Conservation (phyloP, 23 tunicate species). For the Trididemnum nubilum region DNA sequence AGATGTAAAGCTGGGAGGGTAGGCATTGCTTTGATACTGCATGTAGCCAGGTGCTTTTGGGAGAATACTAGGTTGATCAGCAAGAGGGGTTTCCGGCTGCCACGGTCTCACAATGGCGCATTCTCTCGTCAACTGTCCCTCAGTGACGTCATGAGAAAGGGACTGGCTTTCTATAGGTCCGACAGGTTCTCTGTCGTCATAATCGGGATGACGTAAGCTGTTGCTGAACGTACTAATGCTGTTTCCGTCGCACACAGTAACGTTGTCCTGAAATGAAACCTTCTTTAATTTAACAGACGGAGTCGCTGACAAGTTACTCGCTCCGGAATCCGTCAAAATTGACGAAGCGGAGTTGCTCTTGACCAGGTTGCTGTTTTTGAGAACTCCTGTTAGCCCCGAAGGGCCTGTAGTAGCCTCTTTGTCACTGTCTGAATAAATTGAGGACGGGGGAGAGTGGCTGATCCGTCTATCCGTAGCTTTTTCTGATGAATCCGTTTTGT, state of each 20-base stretch:
- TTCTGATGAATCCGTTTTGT: conserved; percentile 26
- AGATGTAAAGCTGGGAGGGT: neutral
- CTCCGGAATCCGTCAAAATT: conserved; percentile 64
- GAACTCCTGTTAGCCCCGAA: conserved; percentile 34
- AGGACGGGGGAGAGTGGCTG: neutral
- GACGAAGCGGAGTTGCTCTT: conserved; percentile 67
- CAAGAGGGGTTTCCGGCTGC: neutral
- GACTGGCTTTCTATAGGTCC: conserved; percentile 29
- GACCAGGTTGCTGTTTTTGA: conserved; percentile 59
- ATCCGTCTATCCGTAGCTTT: neutral
- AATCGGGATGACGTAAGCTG: conserved; percentile 60
- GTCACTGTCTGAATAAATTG: conserved; percentile 3
- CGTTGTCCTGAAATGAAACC: conserved; percentile 82
- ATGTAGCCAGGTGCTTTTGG: neutral
- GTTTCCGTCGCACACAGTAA: conserved; percentile 55
- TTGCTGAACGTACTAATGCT: conserved; percentile 67
- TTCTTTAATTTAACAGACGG: conserved; percentile 54
- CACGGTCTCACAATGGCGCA: neutral
- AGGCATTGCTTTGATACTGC: neutral
- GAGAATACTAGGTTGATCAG: neutral
- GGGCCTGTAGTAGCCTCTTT: neutral
- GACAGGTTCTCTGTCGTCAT: neutral
- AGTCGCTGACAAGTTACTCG: conserved; percentile 57
- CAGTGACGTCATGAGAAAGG: conserved; percentile 38
- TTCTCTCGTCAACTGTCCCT: neutral